Evolutionary conservation across 1,140 invertebrate genomes (phyloP).

Genomic region (Pararge aegeria): DNA sequence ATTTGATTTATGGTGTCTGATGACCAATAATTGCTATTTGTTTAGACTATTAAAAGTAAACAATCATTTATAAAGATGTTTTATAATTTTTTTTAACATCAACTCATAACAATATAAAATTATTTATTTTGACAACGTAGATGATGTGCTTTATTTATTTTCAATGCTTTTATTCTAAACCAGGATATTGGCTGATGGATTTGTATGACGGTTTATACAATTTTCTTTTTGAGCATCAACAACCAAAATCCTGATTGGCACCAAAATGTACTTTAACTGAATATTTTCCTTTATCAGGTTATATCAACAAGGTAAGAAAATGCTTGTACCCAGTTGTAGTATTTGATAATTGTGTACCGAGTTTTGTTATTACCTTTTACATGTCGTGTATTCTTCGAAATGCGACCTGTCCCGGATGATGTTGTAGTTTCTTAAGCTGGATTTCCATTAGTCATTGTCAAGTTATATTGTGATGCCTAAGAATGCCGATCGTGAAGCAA

Average conservation of each 20-base stretch:
- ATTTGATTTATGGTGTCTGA: no score
- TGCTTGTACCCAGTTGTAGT: conserved; percentile 27
- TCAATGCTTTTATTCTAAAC: conserved; percentile 14
- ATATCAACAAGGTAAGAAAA: conserved; percentile 37
- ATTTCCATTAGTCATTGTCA: no score
- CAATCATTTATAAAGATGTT: no score
- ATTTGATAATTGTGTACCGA: conserved; percentile 11
- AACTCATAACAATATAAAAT: no score
- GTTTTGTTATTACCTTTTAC: conserved; percentile 4
- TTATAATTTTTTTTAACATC: no score
- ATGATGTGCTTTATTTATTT: neutral
- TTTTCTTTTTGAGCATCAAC: neutral
- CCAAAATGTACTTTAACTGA: conserved; percentile 21
- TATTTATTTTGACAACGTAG: neutral
- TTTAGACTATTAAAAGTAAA: no score
- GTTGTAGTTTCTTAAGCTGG: neutral
- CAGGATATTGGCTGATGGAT: conserved; percentile 24
- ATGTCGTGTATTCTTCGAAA: neutral
- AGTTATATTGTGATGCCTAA: no score
- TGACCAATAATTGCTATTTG: no score
- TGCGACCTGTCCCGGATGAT: neutral
- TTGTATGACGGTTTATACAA: neutral
- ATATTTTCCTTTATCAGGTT: conserved; percentile 43
- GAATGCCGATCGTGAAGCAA: no score
- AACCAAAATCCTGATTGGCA: conserved; percentile 31